Percentiles rank a stretch among this genome's conserved stretches.
phyloP scores from a whole-genome alignment of 2,888 invertebrate genomes.

The Caenorhabditis parvicauda region DNA sequence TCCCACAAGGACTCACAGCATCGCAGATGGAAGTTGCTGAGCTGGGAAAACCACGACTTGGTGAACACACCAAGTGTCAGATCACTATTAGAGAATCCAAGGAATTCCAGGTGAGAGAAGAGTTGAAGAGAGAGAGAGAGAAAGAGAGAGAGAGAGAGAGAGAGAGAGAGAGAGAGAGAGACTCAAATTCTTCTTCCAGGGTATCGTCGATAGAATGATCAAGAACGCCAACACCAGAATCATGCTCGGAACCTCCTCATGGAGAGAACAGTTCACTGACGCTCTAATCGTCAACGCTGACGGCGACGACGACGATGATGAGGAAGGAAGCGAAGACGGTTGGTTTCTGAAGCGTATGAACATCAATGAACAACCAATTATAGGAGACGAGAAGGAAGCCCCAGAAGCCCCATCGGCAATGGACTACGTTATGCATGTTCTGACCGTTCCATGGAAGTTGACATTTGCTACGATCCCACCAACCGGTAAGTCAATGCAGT shows the following conservation, averaged over 20 bases:
- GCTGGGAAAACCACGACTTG: constrained; percentile 85
- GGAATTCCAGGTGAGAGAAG: constrained; percentile 83
- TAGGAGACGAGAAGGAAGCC: constrained; percentile 63
- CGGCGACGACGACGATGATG: constrained; percentile 59
- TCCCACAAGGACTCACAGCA: constrained; percentile 42
- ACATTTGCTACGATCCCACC: constrained; percentile 96
- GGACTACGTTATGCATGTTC: constrained; percentile 91
- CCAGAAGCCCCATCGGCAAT: constrained; percentile 75
- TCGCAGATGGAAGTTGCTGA: constrained; percentile 65
- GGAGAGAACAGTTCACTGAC: constrained; percentile 97
- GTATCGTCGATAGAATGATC: constrained; percentile 88
- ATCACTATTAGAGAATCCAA: constrained; percentile 93
- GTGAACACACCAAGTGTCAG: constrained; percentile 81
- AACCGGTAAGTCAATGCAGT: constrained; percentile 72
- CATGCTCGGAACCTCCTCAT: constrained; percentile 87
- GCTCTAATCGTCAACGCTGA: constrained; percentile 70
- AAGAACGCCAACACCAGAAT: constrained; percentile 93
- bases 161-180: background rate
- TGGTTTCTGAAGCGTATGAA: too few relatives aligned
- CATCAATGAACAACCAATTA: too few relatives aligned
- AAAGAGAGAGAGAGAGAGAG: background rate
- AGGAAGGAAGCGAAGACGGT: constrained; percentile 44
- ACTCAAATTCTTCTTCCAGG: constrained; percentile 51
- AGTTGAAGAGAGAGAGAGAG: background rate
- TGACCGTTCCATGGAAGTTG: constrained; percentile 97